Percentiles rank a stretch among this genome's conserved stretches.
Conservation (phyloP, 2,888 invertebrate genomes). For the Abrostola triplasia region DNA sequence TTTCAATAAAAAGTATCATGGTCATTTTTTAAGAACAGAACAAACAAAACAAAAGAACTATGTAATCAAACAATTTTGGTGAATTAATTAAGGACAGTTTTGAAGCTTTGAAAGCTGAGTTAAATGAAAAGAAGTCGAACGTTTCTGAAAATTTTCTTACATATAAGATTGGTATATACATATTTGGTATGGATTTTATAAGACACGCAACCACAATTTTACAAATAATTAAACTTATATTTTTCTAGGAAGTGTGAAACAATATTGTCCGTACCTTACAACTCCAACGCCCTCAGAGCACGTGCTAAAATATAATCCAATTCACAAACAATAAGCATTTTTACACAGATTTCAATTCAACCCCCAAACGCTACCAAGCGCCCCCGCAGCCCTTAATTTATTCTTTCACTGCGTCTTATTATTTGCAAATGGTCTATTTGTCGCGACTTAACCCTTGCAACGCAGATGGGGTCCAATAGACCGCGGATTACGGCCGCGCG, state of each 20-base stretch:
- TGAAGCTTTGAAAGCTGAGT: no score
- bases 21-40: no score
- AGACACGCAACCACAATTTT: no score
- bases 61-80: no score
- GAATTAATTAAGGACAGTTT: no score
- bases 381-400: constrained; percentile 80
- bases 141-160: no score
- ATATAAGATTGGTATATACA: no score
- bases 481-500: constrained; percentile 82
- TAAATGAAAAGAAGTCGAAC: no score
- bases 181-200: no score
- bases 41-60: no score
- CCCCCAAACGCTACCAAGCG: constrained; percentile 52
- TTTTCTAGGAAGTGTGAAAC: not conserved
- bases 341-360: constrained; percentile 56
- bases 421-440: constrained; percentile 88
- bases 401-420: constrained; percentile 88
- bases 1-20: no score
- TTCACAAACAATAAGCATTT: constrained; percentile 49
- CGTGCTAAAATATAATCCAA: constrained; percentile 34
- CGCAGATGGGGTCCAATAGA: constrained; percentile 84
- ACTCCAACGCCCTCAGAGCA: not conserved
- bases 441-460: constrained; percentile 87
- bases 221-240: no score
- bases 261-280: not conserved